Percentiles rank a stretch among this genome's conserved stretches.
Conservation (phyloP, 2,797 vertebrate genomes). For the Epinephelus awoara region DNA sequence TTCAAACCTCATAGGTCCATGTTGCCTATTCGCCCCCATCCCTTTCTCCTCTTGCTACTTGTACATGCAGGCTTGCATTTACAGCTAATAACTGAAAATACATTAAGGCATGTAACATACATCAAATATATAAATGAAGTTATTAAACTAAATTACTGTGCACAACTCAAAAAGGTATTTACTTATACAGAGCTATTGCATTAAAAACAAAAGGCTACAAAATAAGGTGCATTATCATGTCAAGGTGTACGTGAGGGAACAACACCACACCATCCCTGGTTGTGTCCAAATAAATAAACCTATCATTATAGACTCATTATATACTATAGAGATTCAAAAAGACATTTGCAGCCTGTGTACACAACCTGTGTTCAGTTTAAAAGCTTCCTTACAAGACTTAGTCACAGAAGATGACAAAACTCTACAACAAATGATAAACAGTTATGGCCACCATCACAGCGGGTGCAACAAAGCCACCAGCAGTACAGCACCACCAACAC, state of each 20-base stretch:
- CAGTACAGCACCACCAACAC: background rate
- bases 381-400: background rate
- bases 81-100: background rate
- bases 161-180: background rate
- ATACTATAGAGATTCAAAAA: too few relatives aligned
- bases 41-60: background rate
- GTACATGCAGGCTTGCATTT: background rate
- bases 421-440: background rate
- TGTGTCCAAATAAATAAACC: too few relatives aligned
- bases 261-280: background rate
- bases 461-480: background rate
- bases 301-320: too few relatives aligned
- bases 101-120: background rate
- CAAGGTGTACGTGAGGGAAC: background rate
- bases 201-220: background rate
- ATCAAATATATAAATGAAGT: background rate
- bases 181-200: background rate
- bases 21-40: background rate
- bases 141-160: background rate
- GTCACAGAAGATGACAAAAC: background rate
- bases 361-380: too few relatives aligned
- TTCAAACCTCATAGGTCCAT: background rate
- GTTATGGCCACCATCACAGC: too few relatives aligned
- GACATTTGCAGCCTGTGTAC: background rate
- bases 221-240: background rate